Conservation (phyloP, 2,888 invertebrate genomes). For the Lepeophtheirus nordmannii region DNA sequence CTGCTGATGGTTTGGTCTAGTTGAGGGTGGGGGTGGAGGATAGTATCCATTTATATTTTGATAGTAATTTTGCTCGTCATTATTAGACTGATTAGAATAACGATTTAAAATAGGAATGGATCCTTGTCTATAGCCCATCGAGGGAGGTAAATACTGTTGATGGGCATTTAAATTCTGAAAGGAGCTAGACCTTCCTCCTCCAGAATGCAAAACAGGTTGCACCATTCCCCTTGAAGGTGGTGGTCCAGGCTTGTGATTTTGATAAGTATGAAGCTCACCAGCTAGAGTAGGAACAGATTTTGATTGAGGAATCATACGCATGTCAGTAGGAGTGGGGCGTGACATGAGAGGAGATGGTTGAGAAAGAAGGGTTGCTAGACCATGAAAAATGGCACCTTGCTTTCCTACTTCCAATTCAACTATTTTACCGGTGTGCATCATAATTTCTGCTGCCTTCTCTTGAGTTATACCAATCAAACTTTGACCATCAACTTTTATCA, state of each 20-base stretch:
- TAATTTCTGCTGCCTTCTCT: slow-evolving; percentile 75
- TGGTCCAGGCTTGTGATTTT: slow-evolving; percentile 8
- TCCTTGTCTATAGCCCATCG: neutral
- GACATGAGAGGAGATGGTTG: slow-evolving; percentile 28
- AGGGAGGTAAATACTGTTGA: neutral
- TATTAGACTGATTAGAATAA: neutral
- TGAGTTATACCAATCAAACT: slow-evolving; percentile 65
- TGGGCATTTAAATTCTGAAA: neutral
- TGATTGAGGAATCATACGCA: neutral
- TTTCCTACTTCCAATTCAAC: slow-evolving; percentile 92
- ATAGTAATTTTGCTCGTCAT: slow-evolving; percentile 6
- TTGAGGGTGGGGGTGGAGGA: neutral
- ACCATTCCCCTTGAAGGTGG: neutral
- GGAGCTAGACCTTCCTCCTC: neutral
- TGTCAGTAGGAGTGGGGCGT: neutral
- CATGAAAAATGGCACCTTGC: slow-evolving; percentile 92
- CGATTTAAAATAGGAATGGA: slow-evolving; percentile 1
- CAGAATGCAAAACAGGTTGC: neutral
- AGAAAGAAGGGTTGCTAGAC: slow-evolving; percentile 61
- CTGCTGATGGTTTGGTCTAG: neutral
- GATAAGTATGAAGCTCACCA: slow-evolving; percentile 1
- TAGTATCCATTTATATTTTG: slow-evolving; percentile 13
- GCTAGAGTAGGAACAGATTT: slow-evolving; percentile 10
- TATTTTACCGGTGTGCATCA: slow-evolving; percentile 80
- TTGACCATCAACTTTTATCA: slow-evolving; percentile 89